phyloP scores from a whole-genome alignment of 2,797 vertebrate genomes.

The Coregonus sp. region DNA sequence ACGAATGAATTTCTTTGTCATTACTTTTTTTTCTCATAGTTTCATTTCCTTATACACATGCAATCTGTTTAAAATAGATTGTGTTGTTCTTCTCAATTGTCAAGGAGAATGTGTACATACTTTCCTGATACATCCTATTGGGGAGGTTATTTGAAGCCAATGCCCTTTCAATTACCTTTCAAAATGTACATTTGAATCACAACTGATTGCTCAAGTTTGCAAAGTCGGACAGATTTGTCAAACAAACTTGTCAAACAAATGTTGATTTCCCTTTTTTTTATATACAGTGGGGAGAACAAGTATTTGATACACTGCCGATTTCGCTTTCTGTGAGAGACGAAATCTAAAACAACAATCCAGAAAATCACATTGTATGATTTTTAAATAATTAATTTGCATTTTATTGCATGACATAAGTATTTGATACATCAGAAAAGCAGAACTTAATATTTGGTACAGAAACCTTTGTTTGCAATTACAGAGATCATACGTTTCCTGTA shows the following conservation, averaged over 20 bases:
- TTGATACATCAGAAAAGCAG: too few species aligned
- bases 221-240: conserved; percentile 2
- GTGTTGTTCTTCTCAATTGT: neutral
- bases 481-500: too few species aligned
- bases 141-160: neutral
- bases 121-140: neutral
- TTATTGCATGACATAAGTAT: too few species aligned
- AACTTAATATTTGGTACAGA: too few species aligned
- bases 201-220: neutral
- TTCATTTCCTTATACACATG: neutral
- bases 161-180: neutral
- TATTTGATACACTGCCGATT: too few species aligned
- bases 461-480: too few species aligned
- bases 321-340: too few species aligned
- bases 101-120: neutral
- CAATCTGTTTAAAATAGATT: neutral
- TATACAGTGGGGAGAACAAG: too few species aligned
- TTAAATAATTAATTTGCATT: too few species aligned
- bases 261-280: neutral
- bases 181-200: neutral
- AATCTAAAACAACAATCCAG: too few species aligned
- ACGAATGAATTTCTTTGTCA: neutral
- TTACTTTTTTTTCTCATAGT: neutral
- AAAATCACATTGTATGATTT: too few species aligned
- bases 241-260: neutral